Evolutionary conservation across 2,888 invertebrate genomes (phyloP), one percentile per base, ranked within the genome.

Genomic region (Mythimna pallens): DNA sequence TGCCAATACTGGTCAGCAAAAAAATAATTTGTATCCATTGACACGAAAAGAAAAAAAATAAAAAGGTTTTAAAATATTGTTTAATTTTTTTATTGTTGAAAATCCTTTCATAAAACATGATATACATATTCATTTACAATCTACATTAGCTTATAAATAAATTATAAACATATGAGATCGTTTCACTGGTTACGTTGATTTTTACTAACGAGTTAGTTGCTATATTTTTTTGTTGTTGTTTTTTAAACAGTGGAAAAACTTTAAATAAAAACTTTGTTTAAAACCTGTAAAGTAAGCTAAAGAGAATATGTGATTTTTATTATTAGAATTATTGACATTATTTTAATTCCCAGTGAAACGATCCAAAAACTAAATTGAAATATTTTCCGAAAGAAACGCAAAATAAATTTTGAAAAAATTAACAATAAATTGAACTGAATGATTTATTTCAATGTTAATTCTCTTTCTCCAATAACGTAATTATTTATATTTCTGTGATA

Each of bases 131-230:
- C 77, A 81, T 85, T 86, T 86, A 86, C 73, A 86, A 69, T 77
- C 84, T 86, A 84, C 75, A 81, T 81, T 78, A 78, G 76, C 84
- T 84, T 84, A 86, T 17, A 74, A 84, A 84, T 86, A 84, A 85
- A 76, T 84, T 86, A 84, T 55, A 86, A 77, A 73, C 61, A 54
- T 74, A 74, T 36, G 14, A 12, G 30, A 55, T 57, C 25, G 55
- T 67, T 78, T 67, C 47, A 66, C 65, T 72, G 70, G 47, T 47
- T 47, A 20, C 6, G 17, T 47, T 2, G 62, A 69, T 66, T 65
- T 69, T 55, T 54, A 43, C 12, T 14, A 34, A 20, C 17, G 1
- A 34, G 22, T 8, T 9, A 40, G 54, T 69, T 54, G 17, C 10
- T 6, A n/a, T 47, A n/a, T 4, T 7, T 52, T 52, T 52, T 9